phyloP scores from a whole-genome alignment of 2,797 vertebrate genomes.

The Cyprinella venusta region DNA sequence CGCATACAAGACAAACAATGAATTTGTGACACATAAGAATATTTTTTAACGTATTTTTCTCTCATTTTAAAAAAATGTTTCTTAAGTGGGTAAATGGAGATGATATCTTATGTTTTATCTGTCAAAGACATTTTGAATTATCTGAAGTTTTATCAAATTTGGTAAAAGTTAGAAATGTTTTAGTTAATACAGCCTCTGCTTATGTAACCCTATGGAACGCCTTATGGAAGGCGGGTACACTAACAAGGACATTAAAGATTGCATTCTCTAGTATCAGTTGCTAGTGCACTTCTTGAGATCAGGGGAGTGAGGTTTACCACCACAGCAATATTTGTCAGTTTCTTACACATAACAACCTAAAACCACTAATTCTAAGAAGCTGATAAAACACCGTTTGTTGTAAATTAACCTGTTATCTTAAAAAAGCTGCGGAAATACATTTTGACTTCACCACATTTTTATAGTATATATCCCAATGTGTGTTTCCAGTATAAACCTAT shows the following conservation, averaged over 20 bases:
- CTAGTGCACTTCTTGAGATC: too few species aligned
- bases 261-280: too few species aligned
- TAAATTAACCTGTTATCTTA: neutral
- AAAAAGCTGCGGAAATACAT: too few species aligned
- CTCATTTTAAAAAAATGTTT: neutral
- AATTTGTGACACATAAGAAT: neutral
- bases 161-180: neutral
- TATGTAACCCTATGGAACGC: too few species aligned
- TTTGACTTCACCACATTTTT: neutral
- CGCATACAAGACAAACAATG: neutral
- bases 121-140: neutral
- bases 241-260: too few species aligned
- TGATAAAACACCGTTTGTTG: neutral
- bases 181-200: neutral
- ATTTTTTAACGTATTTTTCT: neutral
- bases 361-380: neutral
- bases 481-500: neutral
- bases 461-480: neutral
- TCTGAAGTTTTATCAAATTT: neutral
- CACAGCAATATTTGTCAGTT: neutral
- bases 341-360: too few species aligned
- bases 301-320: too few species aligned
- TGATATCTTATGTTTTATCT: neutral
- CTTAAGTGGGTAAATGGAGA: neutral
- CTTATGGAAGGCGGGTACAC: too few species aligned